Evolutionary conservation across 2,797 vertebrate genomes (phyloP).

Genomic region (Sebastes cheni): DNA sequence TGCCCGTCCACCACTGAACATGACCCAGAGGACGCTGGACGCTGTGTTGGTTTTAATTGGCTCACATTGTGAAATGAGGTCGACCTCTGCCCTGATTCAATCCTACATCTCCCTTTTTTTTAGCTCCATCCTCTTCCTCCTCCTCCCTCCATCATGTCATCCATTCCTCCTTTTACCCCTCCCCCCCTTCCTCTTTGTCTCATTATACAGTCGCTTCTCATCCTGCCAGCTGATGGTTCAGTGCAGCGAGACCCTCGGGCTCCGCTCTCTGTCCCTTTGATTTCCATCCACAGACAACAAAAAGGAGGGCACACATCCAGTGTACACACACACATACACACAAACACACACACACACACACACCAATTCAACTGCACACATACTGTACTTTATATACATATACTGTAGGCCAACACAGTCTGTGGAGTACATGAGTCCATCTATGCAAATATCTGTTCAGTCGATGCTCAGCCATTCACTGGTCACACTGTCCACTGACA

Average conservation of each 20-base stretch:
- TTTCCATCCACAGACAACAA: conserved; percentile 60
- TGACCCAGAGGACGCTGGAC: not conserved
- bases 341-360: not conserved
- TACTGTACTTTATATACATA: not conserved
- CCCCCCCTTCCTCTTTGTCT: conserved; percentile 5
- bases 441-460: not conserved
- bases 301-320: conserved; percentile 52
- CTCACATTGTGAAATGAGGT: not conserved
- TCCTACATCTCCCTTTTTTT: not conserved
- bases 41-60: not conserved
- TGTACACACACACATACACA: not conserved
- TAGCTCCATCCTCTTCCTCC: not conserved
- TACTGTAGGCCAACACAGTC: not conserved
- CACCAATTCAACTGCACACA: not conserved
- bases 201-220: conserved; percentile 51
- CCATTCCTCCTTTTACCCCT: not conserved
- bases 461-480: not conserved
- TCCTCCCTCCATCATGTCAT: conserved; percentile 30
- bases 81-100: conserved; percentile 33
- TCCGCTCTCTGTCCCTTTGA: conserved; percentile 54
- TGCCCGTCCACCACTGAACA: not conserved
- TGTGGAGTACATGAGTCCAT: not conserved
- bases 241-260: conserved; percentile 63
- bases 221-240: conserved; percentile 74
- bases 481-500: not conserved